Evolutionary conservation across 1,140 invertebrate species (phyloP).

Genomic region (Drosophila paulistorum): DNA sequence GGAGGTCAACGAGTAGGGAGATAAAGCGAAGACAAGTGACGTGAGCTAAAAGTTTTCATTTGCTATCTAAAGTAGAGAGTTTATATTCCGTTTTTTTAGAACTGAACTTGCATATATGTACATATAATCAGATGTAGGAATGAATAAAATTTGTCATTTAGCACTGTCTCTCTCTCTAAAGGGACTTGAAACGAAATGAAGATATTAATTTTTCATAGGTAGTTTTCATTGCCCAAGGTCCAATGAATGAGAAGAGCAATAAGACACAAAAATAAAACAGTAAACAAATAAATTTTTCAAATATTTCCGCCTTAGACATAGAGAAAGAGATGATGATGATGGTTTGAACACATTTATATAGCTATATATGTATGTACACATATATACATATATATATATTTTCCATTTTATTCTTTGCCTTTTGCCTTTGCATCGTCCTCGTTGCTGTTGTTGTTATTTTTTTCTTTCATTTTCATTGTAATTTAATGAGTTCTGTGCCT

Average conservation of each 20-base stretch:
- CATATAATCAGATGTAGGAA: too few relatives aligned
- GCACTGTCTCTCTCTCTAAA: too few relatives aligned
- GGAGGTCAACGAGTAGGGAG: background rate
- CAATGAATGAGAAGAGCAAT: slow-evolving; percentile 2
- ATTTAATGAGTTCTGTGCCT: slow-evolving; percentile 70
- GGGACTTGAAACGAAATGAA: background rate
- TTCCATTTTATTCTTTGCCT: background rate
- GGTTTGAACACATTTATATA: too few relatives aligned
- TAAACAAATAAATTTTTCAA: slow-evolving; percentile 15
- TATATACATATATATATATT: background rate
- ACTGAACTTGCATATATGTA: too few relatives aligned
- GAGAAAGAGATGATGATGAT: too few relatives aligned
- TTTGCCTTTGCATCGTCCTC: background rate
- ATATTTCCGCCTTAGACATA: slow-evolving; percentile 13
- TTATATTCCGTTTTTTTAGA: background rate
- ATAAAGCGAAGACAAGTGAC: background rate
- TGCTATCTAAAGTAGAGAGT: background rate
- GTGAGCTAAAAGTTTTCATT: background rate
- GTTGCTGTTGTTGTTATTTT: slow-evolving; percentile 7
- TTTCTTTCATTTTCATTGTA: slow-evolving; percentile 54
- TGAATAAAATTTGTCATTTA: background rate
- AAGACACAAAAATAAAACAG: slow-evolving; percentile 9
- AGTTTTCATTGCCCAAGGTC: background rate
- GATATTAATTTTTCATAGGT: slow-evolving; percentile 4
- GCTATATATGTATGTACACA: background rate